Conservation (phyloP, 2,797 vertebrate species). For the Neoniphon sammara region DNA sequence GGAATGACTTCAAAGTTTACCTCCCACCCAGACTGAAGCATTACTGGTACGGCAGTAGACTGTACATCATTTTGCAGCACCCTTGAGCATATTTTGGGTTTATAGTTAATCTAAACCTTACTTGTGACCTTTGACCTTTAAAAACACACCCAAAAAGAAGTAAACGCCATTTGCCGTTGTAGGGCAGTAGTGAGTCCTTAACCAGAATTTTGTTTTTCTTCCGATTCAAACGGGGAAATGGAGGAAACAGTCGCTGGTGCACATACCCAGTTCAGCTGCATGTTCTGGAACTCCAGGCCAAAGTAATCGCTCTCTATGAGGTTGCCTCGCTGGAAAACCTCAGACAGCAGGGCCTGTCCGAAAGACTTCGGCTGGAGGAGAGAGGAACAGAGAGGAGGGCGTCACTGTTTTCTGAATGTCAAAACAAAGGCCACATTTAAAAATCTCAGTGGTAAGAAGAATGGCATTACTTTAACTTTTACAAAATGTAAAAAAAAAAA, state of each 20-base stretch:
- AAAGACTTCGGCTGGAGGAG: constrained; percentile 85
- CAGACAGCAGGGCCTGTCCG: constrained; percentile 86
- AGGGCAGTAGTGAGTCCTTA: neutral
- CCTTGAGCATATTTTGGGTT: neutral
- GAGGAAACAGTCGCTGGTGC: neutral
- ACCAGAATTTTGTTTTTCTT: neutral
- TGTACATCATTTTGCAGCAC: neutral
- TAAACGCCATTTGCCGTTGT: neutral
- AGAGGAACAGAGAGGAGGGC: constrained; percentile 23
- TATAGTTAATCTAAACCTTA: too few species aligned
- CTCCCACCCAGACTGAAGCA: neutral
- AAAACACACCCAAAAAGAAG: neutral
- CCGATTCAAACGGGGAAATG: neutral
- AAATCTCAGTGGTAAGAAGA: neutral
- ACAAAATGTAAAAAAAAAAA: neutral
- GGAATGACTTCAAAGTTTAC: constrained; percentile 1
- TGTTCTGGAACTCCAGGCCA: constrained; percentile 94
- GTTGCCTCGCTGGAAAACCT: constrained; percentile 91
- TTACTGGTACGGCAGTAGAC: neutral
- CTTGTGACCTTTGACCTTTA: constrained; percentile 31
- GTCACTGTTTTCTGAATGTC: constrained; percentile 27
- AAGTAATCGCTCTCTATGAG: constrained; percentile 97
- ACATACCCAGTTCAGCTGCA: constrained; percentile 93
- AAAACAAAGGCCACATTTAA: constrained; percentile 23
- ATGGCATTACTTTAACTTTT: neutral